Base-by-base conservation (phyloP, 2,113 vertebrate species). In the Poeciliopsis prolifica region DNA sequence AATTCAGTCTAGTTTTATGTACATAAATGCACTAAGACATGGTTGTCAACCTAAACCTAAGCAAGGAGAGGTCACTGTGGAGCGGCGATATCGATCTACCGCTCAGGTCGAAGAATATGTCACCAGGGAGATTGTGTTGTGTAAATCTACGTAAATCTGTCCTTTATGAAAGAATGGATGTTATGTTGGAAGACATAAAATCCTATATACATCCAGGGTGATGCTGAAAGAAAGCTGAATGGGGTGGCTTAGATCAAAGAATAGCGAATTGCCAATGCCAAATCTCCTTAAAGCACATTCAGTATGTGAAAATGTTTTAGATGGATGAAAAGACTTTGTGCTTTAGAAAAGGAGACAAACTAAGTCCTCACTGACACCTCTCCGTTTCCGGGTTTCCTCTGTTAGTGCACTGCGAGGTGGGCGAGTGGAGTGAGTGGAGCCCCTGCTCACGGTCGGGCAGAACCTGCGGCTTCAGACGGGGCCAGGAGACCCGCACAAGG, bases 341-440 rank as follows among this genome's bases (percentile, higher is more conserved):
- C 77, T 48, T 19, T 0, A 42, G 1, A 54, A 70, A 29, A 10
- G 35, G 35, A 37, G 35, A 37, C 10, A 0, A 37, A 37, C 35
- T 37, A 11, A 51, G 62, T 73, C 48, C n/a, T 62, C 26, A 76
- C 2, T 19, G 30, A 35, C 28, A 54, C 26, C 22, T 69, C 1
- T 63, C 8, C 3, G 3, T 63, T 24, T 74, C 15, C 8, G 7
- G 74, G 35, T 42, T 48, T 35, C 17, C 6, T n/a, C 26, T 24
- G 5, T 60, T 93, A 99, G 98, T 97, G 93, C 97, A 98, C 94
- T 99, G 98, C 77, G 95, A 96, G 88, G 92, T 96, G 89, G 94
- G 93, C 31, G 96, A 97, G 62, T 99, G 98, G 98, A 95, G 95
- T 65, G 93, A 95, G 12, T 99, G 98, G 98, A 95, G 95, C 84